Conservation (phyloP, 1,140 invertebrate genomes). For the Pemphigus obesinymphae region DNA sequence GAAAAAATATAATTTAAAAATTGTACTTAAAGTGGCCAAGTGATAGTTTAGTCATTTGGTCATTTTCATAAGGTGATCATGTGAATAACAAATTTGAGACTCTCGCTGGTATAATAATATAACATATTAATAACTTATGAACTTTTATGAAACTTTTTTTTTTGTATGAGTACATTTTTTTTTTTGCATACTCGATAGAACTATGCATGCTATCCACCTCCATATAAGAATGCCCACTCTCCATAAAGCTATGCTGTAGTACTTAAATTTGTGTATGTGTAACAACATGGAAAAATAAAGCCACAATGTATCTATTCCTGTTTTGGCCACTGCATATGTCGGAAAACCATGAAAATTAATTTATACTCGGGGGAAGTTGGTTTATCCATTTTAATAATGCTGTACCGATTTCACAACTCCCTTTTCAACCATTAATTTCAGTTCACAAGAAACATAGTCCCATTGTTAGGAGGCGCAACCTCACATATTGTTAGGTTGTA, state of each 20-base stretch:
- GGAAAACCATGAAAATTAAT: constrained; percentile 42
- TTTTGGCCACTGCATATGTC: constrained; percentile 52
- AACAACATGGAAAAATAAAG: constrained; percentile 29
- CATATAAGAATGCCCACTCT: constrained; percentile 37
- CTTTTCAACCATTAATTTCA: constrained; percentile 46
- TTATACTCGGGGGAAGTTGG: constrained; percentile 42
- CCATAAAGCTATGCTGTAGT: background rate
- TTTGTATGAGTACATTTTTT: too few species aligned
- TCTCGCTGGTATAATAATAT: too few species aligned
- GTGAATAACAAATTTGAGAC: too few species aligned
- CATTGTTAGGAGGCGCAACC: background rate
- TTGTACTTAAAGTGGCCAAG: too few species aligned
- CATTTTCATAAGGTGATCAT: too few species aligned
- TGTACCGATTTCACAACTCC: constrained; percentile 45
- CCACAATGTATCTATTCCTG: constrained; percentile 47
- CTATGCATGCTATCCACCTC: constrained; percentile 44
- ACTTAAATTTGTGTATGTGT: background rate
- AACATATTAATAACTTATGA: too few species aligned
- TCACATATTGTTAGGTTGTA: too few species aligned
- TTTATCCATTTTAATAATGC: constrained; percentile 42
- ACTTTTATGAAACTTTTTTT: too few species aligned
- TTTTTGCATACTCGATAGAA: constrained; percentile 31
- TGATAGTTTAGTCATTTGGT: too few species aligned
- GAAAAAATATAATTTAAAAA: too few species aligned
- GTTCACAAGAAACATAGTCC: constrained; percentile 44